phyloP scores from a whole-genome alignment of 2,113 vertebrate genomes.

The Leptobrachium ailaonicum region DNA sequence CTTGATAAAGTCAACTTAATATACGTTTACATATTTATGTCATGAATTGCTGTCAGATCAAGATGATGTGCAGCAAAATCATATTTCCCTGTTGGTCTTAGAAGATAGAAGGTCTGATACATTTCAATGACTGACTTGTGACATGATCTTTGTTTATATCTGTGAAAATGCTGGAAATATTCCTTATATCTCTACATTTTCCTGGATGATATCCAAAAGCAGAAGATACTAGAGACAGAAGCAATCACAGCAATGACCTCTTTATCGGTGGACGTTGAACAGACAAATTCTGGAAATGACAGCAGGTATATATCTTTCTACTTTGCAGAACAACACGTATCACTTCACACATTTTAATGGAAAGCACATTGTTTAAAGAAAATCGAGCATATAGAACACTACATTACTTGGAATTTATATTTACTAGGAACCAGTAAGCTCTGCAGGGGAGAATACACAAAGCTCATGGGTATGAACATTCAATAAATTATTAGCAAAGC shows the following conservation, averaged over 20 bases:
- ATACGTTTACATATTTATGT: too few species aligned
- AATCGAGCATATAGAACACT: neutral
- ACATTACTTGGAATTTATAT: neutral
- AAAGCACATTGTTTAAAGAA: neutral
- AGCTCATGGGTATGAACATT: neutral
- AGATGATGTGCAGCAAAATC: too few species aligned
- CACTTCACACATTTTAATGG: neutral
- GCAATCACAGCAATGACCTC: conserved; percentile 72
- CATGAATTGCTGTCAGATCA: too few species aligned
- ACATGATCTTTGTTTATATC: conserved; percentile 52
- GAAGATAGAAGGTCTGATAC: too few species aligned
- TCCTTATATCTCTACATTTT: conserved; percentile 61
- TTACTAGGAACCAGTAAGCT: neutral
- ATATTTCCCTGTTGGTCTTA: too few species aligned
- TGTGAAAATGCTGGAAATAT: conserved; percentile 78
- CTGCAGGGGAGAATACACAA: neutral
- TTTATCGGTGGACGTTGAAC: conserved; percentile 73
- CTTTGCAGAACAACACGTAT: neutral
- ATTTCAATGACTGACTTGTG: too few species aligned
- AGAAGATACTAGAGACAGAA: conserved; percentile 71
- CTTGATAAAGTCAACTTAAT: too few species aligned
- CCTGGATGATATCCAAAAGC: conserved; percentile 68
- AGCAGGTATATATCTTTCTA: conserved; percentile 63
- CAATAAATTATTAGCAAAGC: neutral
- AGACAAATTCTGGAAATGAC: conserved; percentile 62